Conservation (phyloP, 2,888 invertebrate genomes). For the Orgyia antiqua region DNA sequence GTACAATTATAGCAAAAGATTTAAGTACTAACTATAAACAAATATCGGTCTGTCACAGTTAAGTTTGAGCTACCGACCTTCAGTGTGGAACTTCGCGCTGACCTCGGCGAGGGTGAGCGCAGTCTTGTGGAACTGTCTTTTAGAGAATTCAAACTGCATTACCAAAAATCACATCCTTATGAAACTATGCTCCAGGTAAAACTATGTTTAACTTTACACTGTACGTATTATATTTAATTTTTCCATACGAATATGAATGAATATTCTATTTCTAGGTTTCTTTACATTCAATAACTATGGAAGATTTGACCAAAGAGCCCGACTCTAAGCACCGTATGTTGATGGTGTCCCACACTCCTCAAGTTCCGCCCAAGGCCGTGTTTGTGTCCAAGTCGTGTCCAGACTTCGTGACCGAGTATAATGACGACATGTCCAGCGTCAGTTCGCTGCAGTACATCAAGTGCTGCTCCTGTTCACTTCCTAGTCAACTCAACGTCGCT, state of each 20-base stretch:
- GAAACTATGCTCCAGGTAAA: slow-evolving; percentile 84
- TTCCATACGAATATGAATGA: no score
- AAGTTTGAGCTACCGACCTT: slow-evolving; percentile 86
- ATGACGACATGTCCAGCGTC: slow-evolving; percentile 21
- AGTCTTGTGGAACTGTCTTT: slow-evolving; percentile 92
- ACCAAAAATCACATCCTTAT: slow-evolving; percentile 81
- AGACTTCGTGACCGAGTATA: slow-evolving; percentile 70
- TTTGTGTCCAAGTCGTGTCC: slow-evolving; percentile 91
- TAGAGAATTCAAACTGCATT: slow-evolving; percentile 87
- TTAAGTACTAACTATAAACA: no score
- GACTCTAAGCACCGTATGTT: slow-evolving; percentile 90
- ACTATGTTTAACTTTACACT: background rate
- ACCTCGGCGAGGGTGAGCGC: slow-evolving; percentile 82
- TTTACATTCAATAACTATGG: slow-evolving; percentile 91
- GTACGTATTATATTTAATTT: background rate
- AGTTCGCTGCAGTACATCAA: slow-evolving; percentile 22
- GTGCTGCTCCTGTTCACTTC: slow-evolving; percentile 39
- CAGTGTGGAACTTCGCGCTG: slow-evolving; percentile 86
- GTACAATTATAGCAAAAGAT: no score
- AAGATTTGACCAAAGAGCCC: slow-evolving; percentile 88
- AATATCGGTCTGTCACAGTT: no score
- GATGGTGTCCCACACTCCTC: slow-evolving; percentile 84
- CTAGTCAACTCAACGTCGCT: slow-evolving; percentile 40
- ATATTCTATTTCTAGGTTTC: slow-evolving; percentile 76
- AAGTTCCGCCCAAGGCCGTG: slow-evolving; percentile 61